Percentiles rank a stretch among this genome's conserved stretches.
Conservation (phyloP, 1,140 invertebrate species). For the Helicoverpa armigera region DNA sequence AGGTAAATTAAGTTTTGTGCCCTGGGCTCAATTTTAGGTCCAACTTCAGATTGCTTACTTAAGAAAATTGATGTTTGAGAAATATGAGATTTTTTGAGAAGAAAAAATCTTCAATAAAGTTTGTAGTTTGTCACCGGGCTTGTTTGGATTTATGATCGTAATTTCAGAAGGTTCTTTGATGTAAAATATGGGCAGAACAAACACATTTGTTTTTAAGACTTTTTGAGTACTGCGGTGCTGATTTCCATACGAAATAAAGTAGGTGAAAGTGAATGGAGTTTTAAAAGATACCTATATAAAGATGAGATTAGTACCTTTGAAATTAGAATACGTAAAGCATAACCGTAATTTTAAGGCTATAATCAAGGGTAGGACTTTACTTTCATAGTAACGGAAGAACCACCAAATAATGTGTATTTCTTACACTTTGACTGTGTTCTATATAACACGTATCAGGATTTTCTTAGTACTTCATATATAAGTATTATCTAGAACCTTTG, state of each 20-base stretch:
- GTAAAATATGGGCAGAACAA: slow-evolving; percentile 3
- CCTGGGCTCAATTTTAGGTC: not conserved
- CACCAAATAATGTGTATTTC: no score
- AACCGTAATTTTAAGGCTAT: no score
- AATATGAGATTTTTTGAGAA: slow-evolving; percentile 13
- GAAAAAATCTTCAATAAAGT: slow-evolving; percentile 21
- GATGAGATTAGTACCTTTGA: no score
- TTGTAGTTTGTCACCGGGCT: slow-evolving; percentile 4
- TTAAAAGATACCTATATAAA: no score
- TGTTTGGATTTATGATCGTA: slow-evolving; percentile 3
- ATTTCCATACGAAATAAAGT: not conserved
- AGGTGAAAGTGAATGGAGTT: no score
- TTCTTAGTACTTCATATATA: no score
- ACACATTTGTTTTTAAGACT: slow-evolving; percentile 11
- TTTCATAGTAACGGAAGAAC: no score
- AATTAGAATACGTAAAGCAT: no score
- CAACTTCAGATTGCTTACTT: slow-evolving; percentile 17
- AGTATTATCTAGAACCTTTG: no score
- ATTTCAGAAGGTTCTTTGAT: not conserved
- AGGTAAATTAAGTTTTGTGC: slow-evolving; percentile 31
- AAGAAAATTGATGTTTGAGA: slow-evolving; percentile 27
- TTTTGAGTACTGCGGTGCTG: not conserved
- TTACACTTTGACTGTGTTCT: no score
- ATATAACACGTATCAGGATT: no score
- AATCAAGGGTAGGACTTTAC: no score